Evolutionary conservation across 1,140 invertebrate species (phyloP).

Genomic region (Zophobas morio): DNA sequence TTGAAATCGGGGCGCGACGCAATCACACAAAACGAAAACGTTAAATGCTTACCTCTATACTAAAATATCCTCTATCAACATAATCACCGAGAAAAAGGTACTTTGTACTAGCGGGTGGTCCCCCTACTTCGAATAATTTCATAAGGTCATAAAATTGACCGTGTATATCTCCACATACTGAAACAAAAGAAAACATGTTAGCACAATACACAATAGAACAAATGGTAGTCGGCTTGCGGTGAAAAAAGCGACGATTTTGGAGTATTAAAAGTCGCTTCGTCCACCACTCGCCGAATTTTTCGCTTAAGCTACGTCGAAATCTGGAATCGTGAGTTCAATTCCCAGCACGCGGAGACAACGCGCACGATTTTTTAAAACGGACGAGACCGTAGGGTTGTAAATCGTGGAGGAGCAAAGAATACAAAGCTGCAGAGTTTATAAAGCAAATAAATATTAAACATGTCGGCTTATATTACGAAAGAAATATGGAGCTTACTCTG

Average conservation of each 20-base stretch:
- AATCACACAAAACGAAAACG: background rate
- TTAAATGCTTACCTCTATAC: conserved; percentile 90
- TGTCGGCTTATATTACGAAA: background rate
- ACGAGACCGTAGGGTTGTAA: conserved; percentile 1
- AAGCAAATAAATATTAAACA: conserved; percentile 7
- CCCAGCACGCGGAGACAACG: background rate
- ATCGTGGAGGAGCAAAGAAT: background rate
- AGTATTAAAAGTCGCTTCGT: background rate
- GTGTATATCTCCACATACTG: conserved; percentile 99
- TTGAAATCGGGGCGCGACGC: background rate
- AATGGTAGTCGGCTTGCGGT: background rate
- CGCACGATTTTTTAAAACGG: background rate
- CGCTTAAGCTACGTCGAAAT: background rate
- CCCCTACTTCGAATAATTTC: conserved; percentile 99
- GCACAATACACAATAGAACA: background rate
- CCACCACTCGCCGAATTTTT: background rate
- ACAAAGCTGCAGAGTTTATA: background rate
- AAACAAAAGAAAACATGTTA: conserved; percentile 66
- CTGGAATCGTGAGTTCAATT: too few species aligned
- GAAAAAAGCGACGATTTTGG: too few species aligned
- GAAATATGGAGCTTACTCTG: background rate
- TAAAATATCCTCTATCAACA: conserved; percentile 99
- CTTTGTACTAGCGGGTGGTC: conserved; percentile 97
- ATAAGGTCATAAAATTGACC: conserved; percentile 99
- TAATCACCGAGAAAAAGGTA: conserved; percentile 99